phyloP scores from a whole-genome alignment of 2,797 vertebrate genomes.

The Rhynchotus rufescens region DNA sequence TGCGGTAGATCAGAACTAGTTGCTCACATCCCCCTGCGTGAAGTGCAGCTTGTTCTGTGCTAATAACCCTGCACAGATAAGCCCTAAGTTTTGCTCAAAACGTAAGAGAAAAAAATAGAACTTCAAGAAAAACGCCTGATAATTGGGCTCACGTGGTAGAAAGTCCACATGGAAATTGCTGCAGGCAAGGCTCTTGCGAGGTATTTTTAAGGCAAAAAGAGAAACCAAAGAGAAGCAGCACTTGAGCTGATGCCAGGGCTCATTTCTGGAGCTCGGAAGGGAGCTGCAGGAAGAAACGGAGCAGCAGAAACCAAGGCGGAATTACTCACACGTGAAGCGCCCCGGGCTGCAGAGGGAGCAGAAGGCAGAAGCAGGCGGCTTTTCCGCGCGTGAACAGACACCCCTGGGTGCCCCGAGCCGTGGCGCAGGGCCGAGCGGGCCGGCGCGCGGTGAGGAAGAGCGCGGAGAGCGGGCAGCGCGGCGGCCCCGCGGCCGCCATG shows the following conservation, averaged over 20 bases:
- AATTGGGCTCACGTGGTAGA: not conserved
- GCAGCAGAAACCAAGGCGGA: not conserved
- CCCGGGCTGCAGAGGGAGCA: not conserved
- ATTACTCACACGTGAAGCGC: not conserved
- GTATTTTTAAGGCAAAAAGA: not conserved
- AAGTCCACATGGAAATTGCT: not conserved
- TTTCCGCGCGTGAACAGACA: not conserved
- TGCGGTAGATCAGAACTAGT: conserved; percentile 9
- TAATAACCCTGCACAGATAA: not conserved
- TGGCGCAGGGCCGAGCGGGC: not conserved
- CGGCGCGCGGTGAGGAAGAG: not conserved
- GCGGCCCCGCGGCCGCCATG: no score
- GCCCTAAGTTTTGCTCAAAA: not conserved
- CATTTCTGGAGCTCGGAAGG: not conserved
- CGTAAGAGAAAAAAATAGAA: not conserved
- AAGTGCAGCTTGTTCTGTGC: not conserved
- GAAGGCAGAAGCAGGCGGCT: not conserved
- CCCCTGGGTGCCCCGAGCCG: not conserved
- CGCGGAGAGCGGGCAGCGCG: not conserved
- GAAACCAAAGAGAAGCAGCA: not conserved
- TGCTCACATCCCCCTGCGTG: not conserved
- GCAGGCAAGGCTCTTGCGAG: not conserved
- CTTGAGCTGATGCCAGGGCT: not conserved
- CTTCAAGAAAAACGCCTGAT: not conserved
- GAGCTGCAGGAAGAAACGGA: not conserved